phyloP scores from a whole-genome alignment of 2,888 invertebrate genomes.

The Campaea margaritaria region DNA sequence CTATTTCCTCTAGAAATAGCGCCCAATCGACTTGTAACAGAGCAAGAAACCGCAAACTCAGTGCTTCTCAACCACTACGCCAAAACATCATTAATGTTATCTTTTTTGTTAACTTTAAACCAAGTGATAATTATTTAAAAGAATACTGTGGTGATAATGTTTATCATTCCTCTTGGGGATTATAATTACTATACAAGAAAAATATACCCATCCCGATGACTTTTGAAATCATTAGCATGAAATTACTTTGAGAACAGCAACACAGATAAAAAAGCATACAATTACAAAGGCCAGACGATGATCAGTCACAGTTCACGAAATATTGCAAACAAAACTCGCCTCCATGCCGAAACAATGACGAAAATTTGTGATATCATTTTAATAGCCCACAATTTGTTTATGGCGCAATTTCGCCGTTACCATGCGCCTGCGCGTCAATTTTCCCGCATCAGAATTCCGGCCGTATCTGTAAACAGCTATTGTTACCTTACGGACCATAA shows the following conservation, averaged over 20 bases:
- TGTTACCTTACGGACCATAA: slow-evolving; percentile 61
- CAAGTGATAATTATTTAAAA: too few species aligned
- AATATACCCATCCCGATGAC: background rate
- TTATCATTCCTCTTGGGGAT: too few species aligned
- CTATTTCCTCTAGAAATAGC: too few species aligned
- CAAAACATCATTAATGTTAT: too few species aligned
- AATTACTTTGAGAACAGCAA: slow-evolving; percentile 15
- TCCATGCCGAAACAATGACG: slow-evolving; percentile 22
- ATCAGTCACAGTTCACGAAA: slow-evolving; percentile 27
- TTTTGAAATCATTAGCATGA: slow-evolving; percentile 20
- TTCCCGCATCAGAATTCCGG: slow-evolving; percentile 66
- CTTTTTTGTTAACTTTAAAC: too few species aligned
- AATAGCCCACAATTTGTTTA: slow-evolving; percentile 31
- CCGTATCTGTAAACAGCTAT: slow-evolving; percentile 71
- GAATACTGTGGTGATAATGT: too few species aligned
- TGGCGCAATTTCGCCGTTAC: slow-evolving; percentile 45
- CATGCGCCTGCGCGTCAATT: slow-evolving; percentile 50
- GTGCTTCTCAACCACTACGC: too few species aligned
- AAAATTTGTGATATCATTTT: slow-evolving; percentile 20
- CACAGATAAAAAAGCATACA: slow-evolving; percentile 14
- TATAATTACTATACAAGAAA: too few species aligned
- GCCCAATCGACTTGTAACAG: too few species aligned
- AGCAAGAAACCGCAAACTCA: too few species aligned
- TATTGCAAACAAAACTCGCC: slow-evolving; percentile 15
- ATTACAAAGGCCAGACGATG: slow-evolving; percentile 26